A percentile compares a stretch with the other conserved stretches of the same genome.
phyloP scores from a whole-genome alignment of 1,140 invertebrate genomes.

The Leptopilina clavipes region DNA sequence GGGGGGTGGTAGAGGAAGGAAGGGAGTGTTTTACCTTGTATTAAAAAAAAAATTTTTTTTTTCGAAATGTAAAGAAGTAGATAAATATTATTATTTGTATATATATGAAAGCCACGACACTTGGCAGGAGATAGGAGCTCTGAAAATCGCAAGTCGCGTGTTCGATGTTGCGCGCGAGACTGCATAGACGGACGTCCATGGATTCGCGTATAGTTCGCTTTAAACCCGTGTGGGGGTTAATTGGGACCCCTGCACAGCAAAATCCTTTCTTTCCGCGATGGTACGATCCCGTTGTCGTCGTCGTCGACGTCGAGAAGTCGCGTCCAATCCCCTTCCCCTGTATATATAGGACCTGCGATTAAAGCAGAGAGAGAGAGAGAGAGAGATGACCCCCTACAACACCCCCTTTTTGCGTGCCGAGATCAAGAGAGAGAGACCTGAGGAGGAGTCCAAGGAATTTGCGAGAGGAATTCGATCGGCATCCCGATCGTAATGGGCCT shows the following conservation, averaged over 20 bases:
- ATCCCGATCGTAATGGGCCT: conserved; percentile 44
- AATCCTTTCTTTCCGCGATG: conserved; percentile 48
- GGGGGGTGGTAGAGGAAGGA: too few relatives aligned
- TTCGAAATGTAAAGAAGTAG: background rate
- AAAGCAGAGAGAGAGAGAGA: background rate
- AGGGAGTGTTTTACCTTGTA: too few relatives aligned
- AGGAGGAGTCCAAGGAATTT: conserved; percentile 44
- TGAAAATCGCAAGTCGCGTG: conserved; percentile 52
- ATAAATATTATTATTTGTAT: background rate
- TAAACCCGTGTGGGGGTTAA: conserved; percentile 51
- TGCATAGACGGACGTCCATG: conserved; percentile 63
- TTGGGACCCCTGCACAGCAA: conserved; percentile 41
- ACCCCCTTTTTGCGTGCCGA: conserved; percentile 34
- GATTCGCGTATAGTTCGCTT: conserved; percentile 49
- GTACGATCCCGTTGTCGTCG: conserved; percentile 37
- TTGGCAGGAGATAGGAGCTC: conserved; percentile 8
- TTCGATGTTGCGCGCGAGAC: conserved; percentile 60
- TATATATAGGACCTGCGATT: background rate
- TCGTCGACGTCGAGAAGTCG: conserved; percentile 23
- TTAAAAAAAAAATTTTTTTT: too few relatives aligned
- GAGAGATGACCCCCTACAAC: conserved; percentile 32
- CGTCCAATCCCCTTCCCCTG: background rate
- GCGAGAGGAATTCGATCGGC: conserved; percentile 52
- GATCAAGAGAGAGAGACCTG: conserved; percentile 42
- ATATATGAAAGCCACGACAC: background rate